Evolutionary conservation across 2,113 vertebrate genomes (phyloP).

Genomic region (Regulus satrapa): DNA sequence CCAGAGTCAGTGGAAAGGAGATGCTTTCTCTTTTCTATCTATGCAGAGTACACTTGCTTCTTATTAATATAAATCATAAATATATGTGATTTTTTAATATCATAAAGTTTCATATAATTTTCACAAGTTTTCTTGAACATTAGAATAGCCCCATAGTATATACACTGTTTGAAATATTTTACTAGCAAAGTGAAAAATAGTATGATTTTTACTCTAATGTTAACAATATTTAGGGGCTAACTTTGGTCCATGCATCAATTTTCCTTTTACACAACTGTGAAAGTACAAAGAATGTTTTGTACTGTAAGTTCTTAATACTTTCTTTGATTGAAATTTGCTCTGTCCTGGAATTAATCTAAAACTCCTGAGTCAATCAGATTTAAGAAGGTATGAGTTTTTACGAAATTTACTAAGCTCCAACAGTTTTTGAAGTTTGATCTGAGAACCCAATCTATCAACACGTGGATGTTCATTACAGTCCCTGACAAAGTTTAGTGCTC

Average conservation of each 20-base stretch:
- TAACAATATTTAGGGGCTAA: not conserved
- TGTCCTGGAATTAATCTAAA: conserved; percentile 52
- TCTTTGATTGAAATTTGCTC: conserved; percentile 16
- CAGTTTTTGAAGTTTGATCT: conserved; percentile 16
- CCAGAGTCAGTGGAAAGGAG: not conserved
- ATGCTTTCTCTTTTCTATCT: not conserved
- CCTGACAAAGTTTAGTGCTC: not conserved
- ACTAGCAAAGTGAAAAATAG: not conserved
- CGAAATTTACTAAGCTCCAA: not conserved
- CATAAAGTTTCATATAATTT: not conserved
- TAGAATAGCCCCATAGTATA: not conserved
- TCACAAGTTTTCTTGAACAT: not conserved
- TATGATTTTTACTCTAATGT: not conserved
- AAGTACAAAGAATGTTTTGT: conserved; percentile 37
- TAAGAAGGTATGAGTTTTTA: conserved; percentile 37
- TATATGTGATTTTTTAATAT: not conserved
- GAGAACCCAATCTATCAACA: not conserved
- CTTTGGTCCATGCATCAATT: not conserved
- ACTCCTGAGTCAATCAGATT: conserved; percentile 36
- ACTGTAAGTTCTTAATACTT: not conserved
- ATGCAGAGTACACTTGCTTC: not conserved
- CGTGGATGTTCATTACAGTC: not conserved
- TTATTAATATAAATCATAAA: not conserved
- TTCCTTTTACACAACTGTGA: not conserved
- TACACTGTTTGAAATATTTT: not conserved